phyloP scores from a whole-genome alignment of 1,140 invertebrate genomes.

The Aphelenchoides besseyi region DNA sequence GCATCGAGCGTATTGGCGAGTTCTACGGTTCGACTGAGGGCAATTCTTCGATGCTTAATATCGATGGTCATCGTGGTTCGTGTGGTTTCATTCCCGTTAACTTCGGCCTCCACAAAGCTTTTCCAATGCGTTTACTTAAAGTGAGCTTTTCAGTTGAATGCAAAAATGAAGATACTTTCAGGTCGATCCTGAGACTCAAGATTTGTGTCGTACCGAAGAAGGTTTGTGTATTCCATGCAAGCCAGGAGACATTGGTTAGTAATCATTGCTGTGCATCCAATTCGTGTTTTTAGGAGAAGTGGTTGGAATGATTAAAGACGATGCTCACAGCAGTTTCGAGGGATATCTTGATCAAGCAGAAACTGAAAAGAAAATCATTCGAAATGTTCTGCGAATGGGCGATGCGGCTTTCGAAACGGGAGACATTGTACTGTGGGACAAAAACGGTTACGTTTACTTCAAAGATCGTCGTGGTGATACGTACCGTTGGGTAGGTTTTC shows the following conservation, averaged over 20 bases:
- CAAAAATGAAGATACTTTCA: conserved; percentile 57
- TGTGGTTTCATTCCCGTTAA: conserved; percentile 53
- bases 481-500: conserved; percentile 64
- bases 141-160: conserved; percentile 38
- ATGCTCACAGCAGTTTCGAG: conserved; percentile 68
- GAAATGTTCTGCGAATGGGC: conserved; percentile 81
- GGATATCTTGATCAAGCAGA: conserved; percentile 86
- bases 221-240: conserved; percentile 78
- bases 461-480: conserved; percentile 69
- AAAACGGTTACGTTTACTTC: conserved; percentile 89
- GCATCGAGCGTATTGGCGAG: conserved; percentile 78
- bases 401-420: conserved; percentile 86
- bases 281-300: conserved; percentile 72
- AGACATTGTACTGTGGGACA: conserved; percentile 75
- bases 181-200: conserved; percentile 68
- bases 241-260: conserved; percentile 79
- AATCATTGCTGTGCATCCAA: too few relatives aligned
- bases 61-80: conserved; percentile 74
- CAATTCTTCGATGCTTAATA: conserved; percentile 77
- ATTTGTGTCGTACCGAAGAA: conserved; percentile 71
- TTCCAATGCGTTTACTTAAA: conserved; percentile 69
- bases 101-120: conserved; percentile 62
- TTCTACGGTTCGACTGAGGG: conserved; percentile 96
- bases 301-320: conserved; percentile 83
- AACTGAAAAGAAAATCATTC: conserved; percentile 84